Evolutionary conservation across 2,888 invertebrate species (phyloP).

Genomic region (Dione vanillae): DNA sequence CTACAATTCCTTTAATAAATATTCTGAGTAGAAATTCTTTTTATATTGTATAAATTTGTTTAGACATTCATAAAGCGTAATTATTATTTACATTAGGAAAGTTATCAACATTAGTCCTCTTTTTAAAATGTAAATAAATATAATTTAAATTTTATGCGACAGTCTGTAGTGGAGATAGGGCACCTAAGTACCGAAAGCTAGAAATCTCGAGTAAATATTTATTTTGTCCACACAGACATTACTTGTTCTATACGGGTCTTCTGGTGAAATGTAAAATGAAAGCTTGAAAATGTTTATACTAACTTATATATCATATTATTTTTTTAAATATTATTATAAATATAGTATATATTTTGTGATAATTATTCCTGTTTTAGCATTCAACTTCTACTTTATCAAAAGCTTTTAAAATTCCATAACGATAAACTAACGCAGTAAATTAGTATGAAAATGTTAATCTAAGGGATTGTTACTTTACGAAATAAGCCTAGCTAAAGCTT

Average conservation of each 20-base stretch:
- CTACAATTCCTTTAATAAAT: not conserved
- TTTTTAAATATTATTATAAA: not conserved
- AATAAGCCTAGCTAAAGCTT: constrained; percentile 18
- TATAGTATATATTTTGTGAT: not conserved
- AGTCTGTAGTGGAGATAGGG: constrained; percentile 7
- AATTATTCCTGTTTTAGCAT: not conserved
- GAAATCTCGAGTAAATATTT: constrained; percentile 26
- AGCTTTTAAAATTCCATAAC: constrained; percentile 9
- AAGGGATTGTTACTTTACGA: constrained; percentile 17
- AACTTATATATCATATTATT: not conserved
- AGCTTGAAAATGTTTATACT: not conserved
- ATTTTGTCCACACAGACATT: constrained; percentile 19
- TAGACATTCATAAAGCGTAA: not conserved
- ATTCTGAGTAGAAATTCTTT: not conserved
- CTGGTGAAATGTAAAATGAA: constrained; percentile 1
- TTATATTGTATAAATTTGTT: not conserved
- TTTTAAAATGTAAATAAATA: constrained; percentile 6
- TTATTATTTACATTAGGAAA: not conserved
- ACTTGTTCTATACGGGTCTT: not conserved
- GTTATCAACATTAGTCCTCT: constrained; percentile 7
- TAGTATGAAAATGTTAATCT: constrained; percentile 19
- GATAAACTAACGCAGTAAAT: constrained; percentile 14
- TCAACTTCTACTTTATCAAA: not conserved
- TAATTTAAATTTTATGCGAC: not conserved
- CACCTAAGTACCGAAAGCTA: constrained; percentile 21